Conservation (phyloP, 2,797 vertebrate species). For the Esox lucius region DNA sequence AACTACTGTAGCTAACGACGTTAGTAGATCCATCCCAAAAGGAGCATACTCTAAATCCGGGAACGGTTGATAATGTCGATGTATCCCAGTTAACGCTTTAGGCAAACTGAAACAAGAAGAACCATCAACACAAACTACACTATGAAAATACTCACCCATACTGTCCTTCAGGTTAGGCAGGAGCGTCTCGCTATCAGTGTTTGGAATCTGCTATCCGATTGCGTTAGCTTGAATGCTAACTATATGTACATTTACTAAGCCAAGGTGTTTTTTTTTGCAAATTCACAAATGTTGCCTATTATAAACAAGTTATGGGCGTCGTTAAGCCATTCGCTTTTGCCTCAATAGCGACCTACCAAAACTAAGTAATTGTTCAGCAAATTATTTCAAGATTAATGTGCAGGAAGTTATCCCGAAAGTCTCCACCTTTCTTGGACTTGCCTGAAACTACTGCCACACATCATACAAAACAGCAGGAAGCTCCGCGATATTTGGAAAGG, state of each 20-base stretch:
- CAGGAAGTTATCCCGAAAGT: constrained; percentile 77
- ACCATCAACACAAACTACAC: constrained; percentile 54
- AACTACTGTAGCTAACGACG: neutral
- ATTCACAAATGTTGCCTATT: constrained; percentile 14
- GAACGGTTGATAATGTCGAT: neutral
- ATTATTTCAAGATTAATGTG: constrained; percentile 57
- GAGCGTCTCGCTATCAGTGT: constrained; percentile 50
- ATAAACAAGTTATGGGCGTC: constrained; percentile 17
- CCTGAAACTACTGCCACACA: constrained; percentile 54
- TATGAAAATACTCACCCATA: constrained; percentile 78
- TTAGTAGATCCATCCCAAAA: neutral
- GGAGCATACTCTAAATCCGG: neutral
- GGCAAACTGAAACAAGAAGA: neutral
- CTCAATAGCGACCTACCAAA: constrained; percentile 33
- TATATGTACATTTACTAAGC: constrained; percentile 22
- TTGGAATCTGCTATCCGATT: constrained; percentile 57
- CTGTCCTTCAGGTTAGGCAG: constrained; percentile 48
- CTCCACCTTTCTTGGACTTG: constrained; percentile 79
- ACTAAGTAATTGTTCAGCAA: constrained; percentile 23
- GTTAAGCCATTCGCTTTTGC: constrained; percentile 64
- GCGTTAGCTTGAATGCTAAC: constrained; percentile 57
- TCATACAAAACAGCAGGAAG: constrained; percentile 53
- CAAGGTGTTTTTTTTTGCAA: constrained; percentile 20
- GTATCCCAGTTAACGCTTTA: neutral
- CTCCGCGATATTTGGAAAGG: constrained; percentile 69